These are phyloP conservation scores for Staurois parvus DNA, from an alignment of 2,797 vertebrate species.

Conservation along the genomic window DNA sequence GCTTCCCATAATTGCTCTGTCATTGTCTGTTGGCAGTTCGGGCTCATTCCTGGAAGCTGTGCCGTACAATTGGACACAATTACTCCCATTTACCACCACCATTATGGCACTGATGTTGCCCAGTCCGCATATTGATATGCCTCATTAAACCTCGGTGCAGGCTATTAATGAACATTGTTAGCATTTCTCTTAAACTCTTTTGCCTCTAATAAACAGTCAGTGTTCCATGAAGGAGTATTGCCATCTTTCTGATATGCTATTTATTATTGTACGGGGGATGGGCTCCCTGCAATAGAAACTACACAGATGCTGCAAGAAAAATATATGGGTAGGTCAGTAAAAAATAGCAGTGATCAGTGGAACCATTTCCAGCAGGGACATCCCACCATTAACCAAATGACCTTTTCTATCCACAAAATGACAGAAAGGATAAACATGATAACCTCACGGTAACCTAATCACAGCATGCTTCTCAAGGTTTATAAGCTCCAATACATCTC, in stretches of 20 bases:
- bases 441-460: constrained; percentile 74
- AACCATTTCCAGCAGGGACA: constrained; percentile 73
- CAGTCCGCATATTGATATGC: constrained; percentile 89
- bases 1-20: constrained; percentile 99
- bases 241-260: constrained; percentile 97
- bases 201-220: constrained; percentile 99
- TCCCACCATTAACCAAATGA: constrained; percentile 78
- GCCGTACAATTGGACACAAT: constrained; percentile 99
- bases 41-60: constrained; percentile 89
- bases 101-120: constrained; percentile 89
- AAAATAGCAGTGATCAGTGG: constrained; percentile 72
- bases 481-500: constrained; percentile 73
- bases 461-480: constrained; percentile 73
- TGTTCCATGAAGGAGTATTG: constrained; percentile 99
- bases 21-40: constrained; percentile 96
- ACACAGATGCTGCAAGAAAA: constrained; percentile 77
- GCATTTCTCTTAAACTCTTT: constrained; percentile 99
- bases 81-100: constrained; percentile 98
- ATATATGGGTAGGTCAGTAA: constrained; percentile 73
- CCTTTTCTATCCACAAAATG: constrained; percentile 73
- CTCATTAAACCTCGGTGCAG: constrained; percentile 99
- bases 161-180: constrained; percentile 99
- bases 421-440: constrained; percentile 78
- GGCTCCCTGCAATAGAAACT: constrained; percentile 78
- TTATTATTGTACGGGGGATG: constrained; percentile 93